These are phyloP conservation scores for Drosophila meridiana DNA, from an alignment of 2,888 invertebrate genomes.

Conservation along the genomic window DNA sequence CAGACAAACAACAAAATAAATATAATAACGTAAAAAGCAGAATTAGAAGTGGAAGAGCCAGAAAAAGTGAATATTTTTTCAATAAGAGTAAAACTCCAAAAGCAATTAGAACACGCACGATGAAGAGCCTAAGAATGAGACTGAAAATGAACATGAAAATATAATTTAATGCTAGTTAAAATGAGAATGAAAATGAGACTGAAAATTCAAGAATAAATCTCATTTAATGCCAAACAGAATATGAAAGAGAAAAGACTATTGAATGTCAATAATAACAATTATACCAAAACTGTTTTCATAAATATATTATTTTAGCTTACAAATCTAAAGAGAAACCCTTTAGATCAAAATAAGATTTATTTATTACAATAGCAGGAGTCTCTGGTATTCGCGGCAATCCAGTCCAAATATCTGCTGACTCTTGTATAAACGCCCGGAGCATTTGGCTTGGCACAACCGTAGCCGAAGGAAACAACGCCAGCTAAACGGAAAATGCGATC, in stretches of 20 bases:
- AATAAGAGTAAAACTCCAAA: too few relatives aligned
- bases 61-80: too few relatives aligned
- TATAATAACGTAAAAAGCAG: too few relatives aligned
- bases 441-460: slow-evolving; percentile 82
- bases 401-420: slow-evolving; percentile 80
- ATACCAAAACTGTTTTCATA: background rate
- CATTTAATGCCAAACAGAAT: background rate
- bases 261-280: background rate
- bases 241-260: background rate
- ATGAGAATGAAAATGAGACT: background rate
- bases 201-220: too few relatives aligned
- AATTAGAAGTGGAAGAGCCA: too few relatives aligned
- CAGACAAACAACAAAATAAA: too few relatives aligned
- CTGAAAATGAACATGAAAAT: background rate
- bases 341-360: slow-evolving; percentile 7
- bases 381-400: slow-evolving; percentile 80
- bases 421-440: slow-evolving; percentile 84
- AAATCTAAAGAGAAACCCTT: background rate
- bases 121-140: background rate
- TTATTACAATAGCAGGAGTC: slow-evolving; percentile 81
- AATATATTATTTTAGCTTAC: background rate
- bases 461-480: slow-evolving; percentile 83
- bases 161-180: background rate
- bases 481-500: slow-evolving; percentile 79
- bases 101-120: background rate